phyloP scores from a whole-genome alignment of 2,888 invertebrate genomes.

The Seira ritae region DNA sequence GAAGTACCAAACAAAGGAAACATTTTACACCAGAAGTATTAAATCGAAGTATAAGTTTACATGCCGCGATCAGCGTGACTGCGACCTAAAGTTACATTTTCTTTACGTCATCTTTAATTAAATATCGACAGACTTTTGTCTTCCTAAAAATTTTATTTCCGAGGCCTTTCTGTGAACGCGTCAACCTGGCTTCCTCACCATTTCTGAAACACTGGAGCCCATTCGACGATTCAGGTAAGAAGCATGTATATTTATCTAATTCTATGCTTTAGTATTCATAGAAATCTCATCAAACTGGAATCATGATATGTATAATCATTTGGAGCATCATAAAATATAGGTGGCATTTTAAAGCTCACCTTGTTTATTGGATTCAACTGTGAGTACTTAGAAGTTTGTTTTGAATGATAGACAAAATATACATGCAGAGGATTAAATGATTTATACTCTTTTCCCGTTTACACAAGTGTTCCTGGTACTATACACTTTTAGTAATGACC shows the following conservation, averaged over 20 bases:
- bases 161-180: slow-evolving; percentile 12
- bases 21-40: background rate
- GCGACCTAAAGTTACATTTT: background rate
- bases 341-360: background rate
- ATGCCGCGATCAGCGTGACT: background rate
- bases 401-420: too few species aligned
- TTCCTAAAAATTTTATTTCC: too few species aligned
- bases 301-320: too few species aligned
- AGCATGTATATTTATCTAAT: background rate
- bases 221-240: slow-evolving; percentile 49
- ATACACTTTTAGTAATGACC: too few species aligned
- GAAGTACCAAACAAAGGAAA: too few species aligned
- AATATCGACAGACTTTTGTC: background rate
- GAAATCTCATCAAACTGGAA: too few species aligned
- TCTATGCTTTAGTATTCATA: too few species aligned
- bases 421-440: too few species aligned
- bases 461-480: too few species aligned
- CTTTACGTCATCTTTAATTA: background rate
- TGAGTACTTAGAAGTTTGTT: background rate
- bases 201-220: slow-evolving; percentile 48
- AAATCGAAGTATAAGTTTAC: background rate
- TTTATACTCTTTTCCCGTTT: too few species aligned
- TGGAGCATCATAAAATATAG: too few species aligned
- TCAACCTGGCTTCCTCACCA: slow-evolving; percentile 43
- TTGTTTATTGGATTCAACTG: background rate